A percentile compares a stretch with the other conserved stretches of the same genome.
These are phyloP conservation scores for Euschistus heros DNA, from an alignment of 1,140 invertebrate species.

Conservation along the genomic window DNA sequence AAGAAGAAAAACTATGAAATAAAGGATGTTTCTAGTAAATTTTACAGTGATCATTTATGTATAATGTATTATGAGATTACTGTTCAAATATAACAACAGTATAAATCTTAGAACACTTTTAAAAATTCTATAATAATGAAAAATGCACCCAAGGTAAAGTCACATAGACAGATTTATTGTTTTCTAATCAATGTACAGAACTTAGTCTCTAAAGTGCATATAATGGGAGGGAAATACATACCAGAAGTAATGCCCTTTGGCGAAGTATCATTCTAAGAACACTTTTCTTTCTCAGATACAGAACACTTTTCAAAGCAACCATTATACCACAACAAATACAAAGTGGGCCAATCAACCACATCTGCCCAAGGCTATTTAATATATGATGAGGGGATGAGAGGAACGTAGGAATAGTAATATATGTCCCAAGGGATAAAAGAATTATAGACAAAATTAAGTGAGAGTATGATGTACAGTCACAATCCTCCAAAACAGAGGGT, in stretches of 20 bases:
- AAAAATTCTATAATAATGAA: too few relatives aligned
- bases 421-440: conserved; percentile 50
- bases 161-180: too few relatives aligned
- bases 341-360: conserved; percentile 57
- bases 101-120: too few relatives aligned
- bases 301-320: conserved; percentile 54
- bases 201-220: too few relatives aligned
- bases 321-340: conserved; percentile 56
- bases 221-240: conserved; percentile 36
- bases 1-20: too few relatives aligned
- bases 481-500: conserved; percentile 46
- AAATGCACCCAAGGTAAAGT: too few relatives aligned
- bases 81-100: too few relatives aligned
- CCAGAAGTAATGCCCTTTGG: conserved; percentile 48
- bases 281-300: conserved; percentile 52
- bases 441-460: conserved; percentile 51
- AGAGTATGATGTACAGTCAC: conserved; percentile 54
- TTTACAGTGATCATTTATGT: too few relatives aligned
- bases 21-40: too few relatives aligned
- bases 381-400: conserved; percentile 46
- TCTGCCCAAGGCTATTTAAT: conserved; percentile 48
- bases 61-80: too few relatives aligned
- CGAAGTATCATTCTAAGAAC: conserved; percentile 53
- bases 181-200: too few relatives aligned
- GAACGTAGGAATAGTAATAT: conserved; percentile 50